Evolutionary conservation across 1,140 invertebrate genomes (phyloP).

Genomic region (Sycobia sp.): DNA sequence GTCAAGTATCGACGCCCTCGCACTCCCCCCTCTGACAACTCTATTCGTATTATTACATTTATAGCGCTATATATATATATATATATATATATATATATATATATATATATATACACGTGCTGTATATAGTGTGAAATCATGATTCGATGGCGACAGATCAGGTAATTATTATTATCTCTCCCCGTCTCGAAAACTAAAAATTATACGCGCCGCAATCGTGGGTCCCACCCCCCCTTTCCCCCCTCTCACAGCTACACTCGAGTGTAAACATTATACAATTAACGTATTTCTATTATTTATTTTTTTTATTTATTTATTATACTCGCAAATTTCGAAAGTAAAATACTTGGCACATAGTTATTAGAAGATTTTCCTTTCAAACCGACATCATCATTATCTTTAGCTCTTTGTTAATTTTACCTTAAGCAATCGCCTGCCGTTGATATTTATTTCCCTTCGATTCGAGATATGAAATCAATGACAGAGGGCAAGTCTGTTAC

Average conservation of each 20-base stretch:
- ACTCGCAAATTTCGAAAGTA: constrained; percentile 49
- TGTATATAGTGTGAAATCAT: constrained; percentile 15
- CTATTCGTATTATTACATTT: constrained; percentile 13
- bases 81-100: no score
- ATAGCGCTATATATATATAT: constrained; percentile 2
- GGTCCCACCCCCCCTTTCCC: background rate
- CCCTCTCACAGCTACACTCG: constrained; percentile 7
- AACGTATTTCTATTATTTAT: constrained; percentile 27
- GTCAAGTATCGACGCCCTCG: no score
- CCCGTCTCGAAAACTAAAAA: constrained; percentile 12
- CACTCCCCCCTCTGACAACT: constrained; percentile 3
- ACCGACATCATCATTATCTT: no score
- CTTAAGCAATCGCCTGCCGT: constrained; percentile 23
- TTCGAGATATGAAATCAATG: constrained; percentile 26
- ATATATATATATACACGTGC: no score
- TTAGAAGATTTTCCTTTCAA: constrained; percentile 44
- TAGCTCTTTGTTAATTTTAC: no score
- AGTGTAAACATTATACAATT: constrained; percentile 26
- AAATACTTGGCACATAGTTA: constrained; percentile 57
- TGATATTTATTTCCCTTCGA: constrained; percentile 24
- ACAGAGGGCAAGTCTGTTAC: constrained; percentile 39
- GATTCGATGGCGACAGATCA: constrained; percentile 18
- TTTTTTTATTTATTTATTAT: no score
- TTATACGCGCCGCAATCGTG: constrained; percentile 24
- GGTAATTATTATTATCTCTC: background rate